Evolutionary conservation across 1,140 invertebrate genomes (phyloP).

Genomic region (Bombus cullumanus): DNA sequence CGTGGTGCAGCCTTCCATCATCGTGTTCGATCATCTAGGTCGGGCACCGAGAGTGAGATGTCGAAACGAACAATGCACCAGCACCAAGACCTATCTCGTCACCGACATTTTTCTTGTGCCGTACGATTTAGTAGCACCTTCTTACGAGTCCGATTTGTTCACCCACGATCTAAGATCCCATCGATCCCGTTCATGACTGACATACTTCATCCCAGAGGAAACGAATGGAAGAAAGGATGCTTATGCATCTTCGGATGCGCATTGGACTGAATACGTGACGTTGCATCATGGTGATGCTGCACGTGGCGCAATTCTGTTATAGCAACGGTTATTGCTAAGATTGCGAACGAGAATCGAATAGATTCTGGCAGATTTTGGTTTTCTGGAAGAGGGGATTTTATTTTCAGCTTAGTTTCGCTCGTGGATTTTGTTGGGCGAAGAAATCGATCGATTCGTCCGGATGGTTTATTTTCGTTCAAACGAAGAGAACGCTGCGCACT

Average conservation of each 20-base stretch:
- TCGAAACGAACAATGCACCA: slow-evolving; percentile 53
- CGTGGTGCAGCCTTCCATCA: slow-evolving; percentile 2
- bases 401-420: slow-evolving; percentile 1
- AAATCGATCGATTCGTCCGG: slow-evolving; percentile 12
- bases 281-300: not conserved
- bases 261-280: not conserved
- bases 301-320: not conserved
- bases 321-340: not conserved
- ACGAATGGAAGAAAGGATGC: not conserved
- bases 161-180: slow-evolving; percentile 14
- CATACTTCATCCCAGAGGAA: slow-evolving; percentile 45
- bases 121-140: slow-evolving; percentile 50
- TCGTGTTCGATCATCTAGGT: not conserved
- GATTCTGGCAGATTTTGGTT: not conserved
- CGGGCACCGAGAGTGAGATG: not conserved
- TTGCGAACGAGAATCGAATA: not conserved
- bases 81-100: slow-evolving; percentile 60
- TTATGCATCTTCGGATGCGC: not conserved
- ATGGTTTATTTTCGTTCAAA: not conserved
- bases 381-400: not conserved
- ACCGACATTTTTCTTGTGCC: slow-evolving; percentile 27
- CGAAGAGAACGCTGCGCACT: not conserved
- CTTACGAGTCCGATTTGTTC: not conserved
- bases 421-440: slow-evolving; percentile 5
- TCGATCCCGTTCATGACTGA: slow-evolving; percentile 37